Base-by-base conservation (phyloP, 2,888 invertebrate species). In the Psococerastis gibbosa region DNA sequence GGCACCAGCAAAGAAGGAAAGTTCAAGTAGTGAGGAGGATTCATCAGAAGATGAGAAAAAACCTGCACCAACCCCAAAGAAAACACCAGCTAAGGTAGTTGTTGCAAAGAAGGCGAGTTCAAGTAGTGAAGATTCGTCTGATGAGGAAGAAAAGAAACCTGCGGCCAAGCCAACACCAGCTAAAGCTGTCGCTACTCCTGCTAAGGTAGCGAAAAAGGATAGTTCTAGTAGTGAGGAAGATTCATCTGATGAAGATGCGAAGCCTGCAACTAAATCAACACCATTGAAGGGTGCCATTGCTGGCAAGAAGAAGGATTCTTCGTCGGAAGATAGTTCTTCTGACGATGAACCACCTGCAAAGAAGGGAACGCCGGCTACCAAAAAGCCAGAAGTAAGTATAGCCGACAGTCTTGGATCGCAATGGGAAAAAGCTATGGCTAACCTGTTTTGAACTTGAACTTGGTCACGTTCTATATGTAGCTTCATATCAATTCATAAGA, bases 261-360 rank as follows among this genome's bases (percentile, higher is more conserved):
- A 34, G 13, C 16, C 18, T 34, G 22, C 38, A 5, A 13, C 20
- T 17, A 38, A 38, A 17, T 22, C 6, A 33, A 33, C 9, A 17
- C 20, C 38, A 6, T 5, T 27, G 27, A 27, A 27, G 27, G 8
- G 8, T 9, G 11, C 27, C 11, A 6, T 11, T 27, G 8, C 27
- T 9, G 27, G 27, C 11, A 27, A 48, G 34, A 46, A 55, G 42
- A 48, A 54, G 41, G 51, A 53, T 22, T 53, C 54, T 8, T 52
- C 52, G 31, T 51, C 52, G 44, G 55, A 54, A 3, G 51, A 52
- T 2, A 50, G 50, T 33, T 51, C 51, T 17, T 48, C 50, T 17
- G 46, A 45, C 16, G 49, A 50, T 20, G 47, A 47, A 31, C 52
- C 49, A 46, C 53, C 50, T 45, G 50, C 42, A 23, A 58, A 49